These are phyloP conservation scores for Antechinus flavipes DNA, from an alignment of 2,113 vertebrate genomes.

Conservation along the genomic window DNA sequence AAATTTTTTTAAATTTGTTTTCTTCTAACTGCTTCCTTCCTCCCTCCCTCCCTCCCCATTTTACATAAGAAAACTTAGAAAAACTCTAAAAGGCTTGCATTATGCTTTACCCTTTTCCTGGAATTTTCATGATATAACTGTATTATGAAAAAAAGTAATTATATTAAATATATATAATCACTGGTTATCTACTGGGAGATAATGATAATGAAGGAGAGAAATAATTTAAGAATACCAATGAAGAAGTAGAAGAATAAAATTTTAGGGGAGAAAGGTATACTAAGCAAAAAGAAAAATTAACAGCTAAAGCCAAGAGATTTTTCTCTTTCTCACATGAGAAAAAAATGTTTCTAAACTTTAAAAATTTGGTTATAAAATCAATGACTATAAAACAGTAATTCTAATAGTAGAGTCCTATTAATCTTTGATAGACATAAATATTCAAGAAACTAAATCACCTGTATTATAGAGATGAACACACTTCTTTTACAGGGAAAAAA, in stretches of 20 bases:
- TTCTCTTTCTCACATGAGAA: not conserved
- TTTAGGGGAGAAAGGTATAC: not conserved
- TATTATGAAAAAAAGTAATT: not conserved
- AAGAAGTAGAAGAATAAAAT: not conserved
- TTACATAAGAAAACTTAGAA: constrained; percentile 15
- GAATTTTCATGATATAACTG: not conserved
- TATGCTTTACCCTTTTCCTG: not conserved
- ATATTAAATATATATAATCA: constrained; percentile 9
- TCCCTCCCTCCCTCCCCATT: not conserved
- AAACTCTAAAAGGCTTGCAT: not conserved
- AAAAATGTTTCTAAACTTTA: not conserved
- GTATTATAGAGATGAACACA: not conserved
- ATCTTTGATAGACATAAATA: not conserved
- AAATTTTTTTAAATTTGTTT: not conserved
- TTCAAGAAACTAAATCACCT: constrained; percentile 27
- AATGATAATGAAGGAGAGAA: not conserved
- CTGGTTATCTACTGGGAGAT: not conserved
- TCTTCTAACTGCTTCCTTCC: not conserved
- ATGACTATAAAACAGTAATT: not conserved
- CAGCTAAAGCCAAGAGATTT: not conserved
- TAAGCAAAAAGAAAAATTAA: not conserved
- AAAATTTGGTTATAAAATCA: not conserved
- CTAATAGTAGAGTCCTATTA: not conserved
- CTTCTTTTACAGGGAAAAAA: not conserved
- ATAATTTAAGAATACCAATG: not conserved